Conservation (phyloP, 2,888 invertebrate species). For the Lysandra bellargus region DNA sequence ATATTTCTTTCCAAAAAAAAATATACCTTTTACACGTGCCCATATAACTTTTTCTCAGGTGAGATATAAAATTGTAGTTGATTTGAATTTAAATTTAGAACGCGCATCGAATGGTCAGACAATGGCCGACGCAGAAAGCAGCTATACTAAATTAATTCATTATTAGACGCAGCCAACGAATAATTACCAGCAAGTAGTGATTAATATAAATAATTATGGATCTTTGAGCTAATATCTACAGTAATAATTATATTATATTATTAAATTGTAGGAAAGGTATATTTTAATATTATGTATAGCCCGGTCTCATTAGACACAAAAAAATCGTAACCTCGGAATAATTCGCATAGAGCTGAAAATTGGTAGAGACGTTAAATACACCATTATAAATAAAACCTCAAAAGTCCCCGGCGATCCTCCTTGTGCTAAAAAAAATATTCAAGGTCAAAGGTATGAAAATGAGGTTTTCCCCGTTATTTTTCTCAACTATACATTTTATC, state of each 20-base stretch:
- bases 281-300: too few species aligned
- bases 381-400: too few species aligned
- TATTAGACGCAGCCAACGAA: constrained; percentile 36
- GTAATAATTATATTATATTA: neutral
- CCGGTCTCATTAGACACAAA: too few species aligned
- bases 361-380: too few species aligned
- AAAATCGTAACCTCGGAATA: too few species aligned
- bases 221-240: neutral
- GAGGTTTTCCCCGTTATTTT: too few species aligned
- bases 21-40: neutral
- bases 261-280: too few species aligned
- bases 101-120: constrained; percentile 59
- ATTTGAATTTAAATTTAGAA: constrained; percentile 58
- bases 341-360: too few species aligned
- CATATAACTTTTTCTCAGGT: constrained; percentile 39
- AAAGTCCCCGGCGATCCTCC: too few species aligned
- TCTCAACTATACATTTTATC: too few species aligned
- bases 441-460: too few species aligned
- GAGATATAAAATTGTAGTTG: constrained; percentile 53
- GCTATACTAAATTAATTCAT: constrained; percentile 69
- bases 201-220: constrained; percentile 21
- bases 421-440: too few species aligned
- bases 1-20: neutral
- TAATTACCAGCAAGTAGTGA: constrained; percentile 8
- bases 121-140: constrained; percentile 62